phyloP scores from a whole-genome alignment of 1,140 invertebrate species.

The Calephelis nemesis region DNA sequence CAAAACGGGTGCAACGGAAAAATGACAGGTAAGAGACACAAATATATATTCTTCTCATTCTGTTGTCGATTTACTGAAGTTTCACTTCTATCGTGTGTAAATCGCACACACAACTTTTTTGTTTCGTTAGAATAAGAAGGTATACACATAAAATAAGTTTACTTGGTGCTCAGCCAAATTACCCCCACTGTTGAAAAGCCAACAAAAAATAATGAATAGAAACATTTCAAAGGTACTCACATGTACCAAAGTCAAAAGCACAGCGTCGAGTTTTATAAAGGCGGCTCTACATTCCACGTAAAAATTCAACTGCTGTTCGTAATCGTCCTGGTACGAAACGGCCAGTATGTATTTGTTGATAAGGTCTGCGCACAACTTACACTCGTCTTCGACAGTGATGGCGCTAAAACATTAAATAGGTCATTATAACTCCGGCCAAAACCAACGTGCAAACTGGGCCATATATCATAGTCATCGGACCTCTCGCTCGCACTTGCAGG shows the following conservation, averaged over 20 bases:
- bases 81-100: too few species aligned
- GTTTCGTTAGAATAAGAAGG: too few species aligned
- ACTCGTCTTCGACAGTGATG: constrained; percentile 95
- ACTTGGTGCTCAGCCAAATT: too few species aligned
- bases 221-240: constrained; percentile 69
- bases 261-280: constrained; percentile 93
- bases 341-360: constrained; percentile 90
- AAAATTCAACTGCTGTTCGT: constrained; percentile 95
- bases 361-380: constrained; percentile 89
- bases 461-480: too few species aligned
- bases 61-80: too few species aligned
- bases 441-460: too few species aligned
- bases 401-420: constrained; percentile 81
- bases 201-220: neutral
- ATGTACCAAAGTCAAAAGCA: constrained; percentile 92
- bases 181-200: neutral
- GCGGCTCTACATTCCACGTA: constrained; percentile 94
- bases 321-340: constrained; percentile 90
- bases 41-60: too few species aligned
- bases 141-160: neutral
- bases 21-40: too few species aligned
- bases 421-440: too few species aligned
- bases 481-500: too few species aligned
- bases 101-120: too few species aligned
- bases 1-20: too few species aligned